Conservation (phyloP, 2,888 invertebrate genomes). For the Drosophila anomelani region DNA sequence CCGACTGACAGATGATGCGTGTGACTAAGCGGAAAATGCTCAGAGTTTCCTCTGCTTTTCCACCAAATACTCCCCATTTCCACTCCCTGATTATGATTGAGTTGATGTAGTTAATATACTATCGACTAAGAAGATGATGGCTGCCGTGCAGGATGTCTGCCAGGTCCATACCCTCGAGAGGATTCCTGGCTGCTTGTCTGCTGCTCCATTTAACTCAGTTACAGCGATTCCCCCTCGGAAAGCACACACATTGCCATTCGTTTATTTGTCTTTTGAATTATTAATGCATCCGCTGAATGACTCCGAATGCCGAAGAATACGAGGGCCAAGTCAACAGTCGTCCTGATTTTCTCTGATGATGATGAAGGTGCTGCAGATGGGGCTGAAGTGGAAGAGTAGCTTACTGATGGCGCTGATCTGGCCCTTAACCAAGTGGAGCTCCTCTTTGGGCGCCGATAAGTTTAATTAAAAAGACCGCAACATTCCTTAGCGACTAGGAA, state of each 20-base stretch:
- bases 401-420: slow-evolving; percentile 39
- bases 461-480: slow-evolving; percentile 68
- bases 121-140: slow-evolving; percentile 53
- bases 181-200: slow-evolving; percentile 43
- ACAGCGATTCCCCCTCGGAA: slow-evolving; percentile 53
- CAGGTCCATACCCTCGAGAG: neutral
- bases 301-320: slow-evolving; percentile 19
- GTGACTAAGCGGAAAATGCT: slow-evolving; percentile 50
- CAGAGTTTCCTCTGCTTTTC: neutral
- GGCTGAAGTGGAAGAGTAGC: slow-evolving; percentile 6
- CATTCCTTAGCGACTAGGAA: slow-evolving; percentile 31
- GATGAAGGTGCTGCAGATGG: slow-evolving; percentile 16
- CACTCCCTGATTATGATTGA: slow-evolving; percentile 72
- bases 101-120: slow-evolving; percentile 80
- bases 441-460: slow-evolving; percentile 52
- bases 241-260: slow-evolving; percentile 41
- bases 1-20: slow-evolving; percentile 50
- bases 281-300: slow-evolving; percentile 79
- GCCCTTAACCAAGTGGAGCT: slow-evolving; percentile 59
- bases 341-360: neutral
- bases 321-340: slow-evolving; percentile 2
- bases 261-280: slow-evolving; percentile 83
- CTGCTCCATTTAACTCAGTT: slow-evolving; percentile 72
- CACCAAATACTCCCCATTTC: neutral
- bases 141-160: neutral